A percentile compares a stretch with the other conserved stretches of the same genome.
Evolutionary conservation across 2,113 vertebrate species (phyloP).

Genomic region (Chaenocephalus aceratus): DNA sequence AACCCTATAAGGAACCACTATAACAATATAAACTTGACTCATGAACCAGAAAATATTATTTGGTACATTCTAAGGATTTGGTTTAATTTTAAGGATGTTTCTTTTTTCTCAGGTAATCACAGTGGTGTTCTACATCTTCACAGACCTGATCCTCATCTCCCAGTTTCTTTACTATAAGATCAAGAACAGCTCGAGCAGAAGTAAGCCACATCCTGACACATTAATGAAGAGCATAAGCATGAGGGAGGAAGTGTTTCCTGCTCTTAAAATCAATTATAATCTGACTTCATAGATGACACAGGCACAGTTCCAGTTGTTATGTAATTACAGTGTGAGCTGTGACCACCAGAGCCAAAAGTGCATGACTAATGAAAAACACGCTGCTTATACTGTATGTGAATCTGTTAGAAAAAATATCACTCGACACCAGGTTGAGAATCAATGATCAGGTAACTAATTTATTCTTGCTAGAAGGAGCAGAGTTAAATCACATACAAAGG

Average conservation of each 20-base stretch:
- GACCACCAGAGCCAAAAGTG: neutral
- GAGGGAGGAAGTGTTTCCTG: neutral
- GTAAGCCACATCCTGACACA: slow-evolving; percentile 51
- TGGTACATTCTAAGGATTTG: no score
- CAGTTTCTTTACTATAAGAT: slow-evolving; percentile 82
- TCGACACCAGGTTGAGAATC: no score
- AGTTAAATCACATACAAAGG: no score
- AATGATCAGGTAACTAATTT: no score
- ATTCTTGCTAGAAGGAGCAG: no score
- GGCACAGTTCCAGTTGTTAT: neutral
- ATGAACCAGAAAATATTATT: neutral
- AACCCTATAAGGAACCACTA: neutral
- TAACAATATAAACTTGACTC: neutral
- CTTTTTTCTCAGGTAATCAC: slow-evolving; percentile 73
- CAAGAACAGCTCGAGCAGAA: slow-evolving; percentile 79
- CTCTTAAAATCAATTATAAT: neutral
- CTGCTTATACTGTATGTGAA: no score
- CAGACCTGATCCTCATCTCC: slow-evolving; percentile 78
- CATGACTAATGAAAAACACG: neutral
- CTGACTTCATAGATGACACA: neutral
- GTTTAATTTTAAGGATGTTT: no score
- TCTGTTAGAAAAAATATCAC: no score
- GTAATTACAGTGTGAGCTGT: neutral
- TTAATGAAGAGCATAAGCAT: neutral
- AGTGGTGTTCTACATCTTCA: slow-evolving; percentile 79